These are phyloP conservation scores for Seriola quinqueradiata DNA, from an alignment of 2,113 vertebrate species.

Conservation along the genomic window DNA sequence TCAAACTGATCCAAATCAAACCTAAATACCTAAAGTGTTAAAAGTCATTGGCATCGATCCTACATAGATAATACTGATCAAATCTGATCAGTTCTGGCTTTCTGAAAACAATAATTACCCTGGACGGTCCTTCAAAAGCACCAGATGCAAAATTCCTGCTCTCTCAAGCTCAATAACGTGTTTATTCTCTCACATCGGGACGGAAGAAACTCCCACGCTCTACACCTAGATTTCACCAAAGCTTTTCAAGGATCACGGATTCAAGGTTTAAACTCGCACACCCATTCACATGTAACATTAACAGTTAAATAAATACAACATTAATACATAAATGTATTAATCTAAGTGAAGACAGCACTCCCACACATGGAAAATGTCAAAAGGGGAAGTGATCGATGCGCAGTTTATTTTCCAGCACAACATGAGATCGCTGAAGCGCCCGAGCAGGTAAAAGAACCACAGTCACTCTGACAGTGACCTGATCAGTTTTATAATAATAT, in stretches of 20 bases:
- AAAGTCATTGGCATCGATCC: neutral
- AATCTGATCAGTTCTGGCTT: neutral
- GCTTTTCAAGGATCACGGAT: neutral
- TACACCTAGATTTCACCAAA: neutral
- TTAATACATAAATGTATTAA: too few species aligned
- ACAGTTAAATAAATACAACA: neutral
- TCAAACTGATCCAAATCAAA: neutral
- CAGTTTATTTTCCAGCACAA: conserved; percentile 3
- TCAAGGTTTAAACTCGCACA: neutral
- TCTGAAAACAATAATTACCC: neutral
- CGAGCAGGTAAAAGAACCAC: neutral
- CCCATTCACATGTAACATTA: too few species aligned
- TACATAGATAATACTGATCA: neutral
- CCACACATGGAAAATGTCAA: neutral
- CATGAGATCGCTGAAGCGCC: too few species aligned
- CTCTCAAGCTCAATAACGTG: neutral
- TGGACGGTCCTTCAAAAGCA: neutral
- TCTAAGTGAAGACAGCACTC: neutral
- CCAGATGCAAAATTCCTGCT: neutral
- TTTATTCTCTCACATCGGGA: neutral
- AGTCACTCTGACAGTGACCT: neutral
- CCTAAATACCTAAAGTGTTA: neutral
- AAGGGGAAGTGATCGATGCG: neutral
- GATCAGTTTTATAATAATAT: neutral
- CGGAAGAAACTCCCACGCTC: neutral